phyloP scores from a whole-genome alignment of 35 echinoderm and acorn worm species.

The Anneissia japonica region DNA sequence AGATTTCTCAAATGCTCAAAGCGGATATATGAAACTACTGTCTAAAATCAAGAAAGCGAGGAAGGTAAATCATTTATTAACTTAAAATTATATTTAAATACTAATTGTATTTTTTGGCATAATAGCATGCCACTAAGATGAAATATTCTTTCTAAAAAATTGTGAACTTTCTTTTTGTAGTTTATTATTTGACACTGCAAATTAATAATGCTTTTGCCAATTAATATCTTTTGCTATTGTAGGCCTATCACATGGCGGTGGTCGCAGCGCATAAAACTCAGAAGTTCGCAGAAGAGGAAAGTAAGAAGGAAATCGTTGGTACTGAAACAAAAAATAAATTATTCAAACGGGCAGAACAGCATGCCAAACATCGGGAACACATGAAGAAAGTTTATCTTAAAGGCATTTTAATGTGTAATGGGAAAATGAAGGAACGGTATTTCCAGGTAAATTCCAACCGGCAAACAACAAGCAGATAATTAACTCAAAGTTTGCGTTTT shows the following conservation, averaged over 20 bases:
- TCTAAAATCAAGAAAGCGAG: conserved; percentile 28
- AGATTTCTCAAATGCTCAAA: conserved; percentile 35
- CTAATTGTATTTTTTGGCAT: too few relatives aligned
- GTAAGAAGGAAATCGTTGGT: neutral
- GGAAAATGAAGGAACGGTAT: conserved; percentile 27
- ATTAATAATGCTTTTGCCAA: neutral
- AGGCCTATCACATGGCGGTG: conserved; percentile 31
- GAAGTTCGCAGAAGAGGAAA: conserved; percentile 18
- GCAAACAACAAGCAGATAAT: too few relatives aligned
- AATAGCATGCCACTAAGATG: too few relatives aligned
- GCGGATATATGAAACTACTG: conserved; percentile 24
- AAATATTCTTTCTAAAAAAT: too few relatives aligned
- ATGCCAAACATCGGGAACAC: conserved; percentile 7
- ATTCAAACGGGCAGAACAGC: conserved; percentile 12
- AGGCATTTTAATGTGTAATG: conserved; percentile 35
- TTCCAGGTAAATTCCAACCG: conserved; percentile 33
- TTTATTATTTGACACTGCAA: too few relatives aligned
- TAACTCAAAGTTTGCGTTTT: too few relatives aligned
- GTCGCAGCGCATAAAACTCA: neutral
- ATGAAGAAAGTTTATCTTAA: conserved; percentile 26
- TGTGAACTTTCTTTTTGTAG: too few relatives aligned
- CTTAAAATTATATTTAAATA: too few relatives aligned
- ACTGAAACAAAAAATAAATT: conserved; percentile 25
- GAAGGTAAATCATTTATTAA: conserved; percentile 28
- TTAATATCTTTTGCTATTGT: neutral